phyloP scores from a whole-genome alignment of 2,888 invertebrate genomes.

The Trissonchulus latispiculum region DNA sequence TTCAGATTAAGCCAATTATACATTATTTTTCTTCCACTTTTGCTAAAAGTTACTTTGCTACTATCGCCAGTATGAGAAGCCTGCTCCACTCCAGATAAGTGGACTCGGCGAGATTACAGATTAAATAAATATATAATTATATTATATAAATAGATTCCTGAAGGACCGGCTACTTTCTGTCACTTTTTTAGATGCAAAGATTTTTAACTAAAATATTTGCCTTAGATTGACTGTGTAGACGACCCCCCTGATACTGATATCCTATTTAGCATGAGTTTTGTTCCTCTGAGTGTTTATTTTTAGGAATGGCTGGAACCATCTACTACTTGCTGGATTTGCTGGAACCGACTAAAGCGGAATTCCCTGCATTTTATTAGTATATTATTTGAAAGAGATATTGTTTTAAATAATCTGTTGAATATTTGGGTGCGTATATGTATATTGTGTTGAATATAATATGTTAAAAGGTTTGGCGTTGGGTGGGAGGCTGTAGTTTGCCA shows the following conservation, averaged over 20 bases:
- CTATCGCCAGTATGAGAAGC: not conserved
- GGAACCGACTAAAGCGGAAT: conserved; percentile 57
- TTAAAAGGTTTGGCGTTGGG: too few relatives aligned
- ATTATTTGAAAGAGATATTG: too few relatives aligned
- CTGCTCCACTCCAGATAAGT: not conserved
- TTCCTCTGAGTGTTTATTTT: not conserved
- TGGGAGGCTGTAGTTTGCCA: too few relatives aligned
- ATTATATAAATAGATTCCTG: too few relatives aligned
- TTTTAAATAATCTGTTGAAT: too few relatives aligned
- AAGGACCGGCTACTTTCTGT: too few relatives aligned
- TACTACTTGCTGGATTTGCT: conserved; percentile 63
- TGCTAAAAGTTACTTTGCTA: not conserved
- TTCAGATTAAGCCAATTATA: not conserved
- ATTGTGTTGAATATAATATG: too few relatives aligned
- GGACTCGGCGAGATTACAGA: too few relatives aligned
- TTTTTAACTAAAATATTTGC: too few relatives aligned
- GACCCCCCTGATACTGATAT: not conserved
- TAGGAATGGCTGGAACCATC: conserved; percentile 59
- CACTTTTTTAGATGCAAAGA: too few relatives aligned
- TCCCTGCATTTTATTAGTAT: conserved; percentile 61
- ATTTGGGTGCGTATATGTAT: too few relatives aligned
- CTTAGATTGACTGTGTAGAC: not conserved
- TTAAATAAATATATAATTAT: not conserved
- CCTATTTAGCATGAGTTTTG: conserved; percentile 8
- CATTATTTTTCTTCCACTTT: too few relatives aligned